Conservation (phyloP, 1,140 invertebrate genomes). For the Aphaenogaster ashmeadi region DNA sequence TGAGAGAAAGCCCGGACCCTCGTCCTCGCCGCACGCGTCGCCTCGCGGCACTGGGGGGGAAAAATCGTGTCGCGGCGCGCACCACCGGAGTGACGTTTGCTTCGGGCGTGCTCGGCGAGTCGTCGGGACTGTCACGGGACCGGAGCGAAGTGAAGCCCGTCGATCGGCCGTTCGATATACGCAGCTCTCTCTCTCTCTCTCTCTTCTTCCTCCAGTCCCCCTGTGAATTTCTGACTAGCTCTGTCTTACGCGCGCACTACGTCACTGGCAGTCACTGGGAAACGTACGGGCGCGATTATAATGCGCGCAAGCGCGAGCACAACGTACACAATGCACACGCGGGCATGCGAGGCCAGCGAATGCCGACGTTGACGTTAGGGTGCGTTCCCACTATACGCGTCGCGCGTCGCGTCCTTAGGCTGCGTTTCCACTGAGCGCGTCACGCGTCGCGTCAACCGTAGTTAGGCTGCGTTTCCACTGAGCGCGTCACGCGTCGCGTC, state of each 20-base stretch:
- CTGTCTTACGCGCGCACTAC: background rate
- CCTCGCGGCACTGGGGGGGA: background rate
- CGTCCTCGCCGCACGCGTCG: background rate
- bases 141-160: background rate
- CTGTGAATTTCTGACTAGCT: too few relatives aligned
- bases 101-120: background rate
- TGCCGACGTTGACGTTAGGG: background rate
- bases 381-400: too few relatives aligned
- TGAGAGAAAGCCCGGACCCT: background rate
- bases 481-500: too few relatives aligned
- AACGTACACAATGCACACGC: background rate
- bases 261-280: conserved; percentile 8
- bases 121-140: background rate
- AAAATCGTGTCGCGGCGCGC: background rate
- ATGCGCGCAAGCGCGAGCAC: conserved; percentile 29
- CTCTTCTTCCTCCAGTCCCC: too few relatives aligned
- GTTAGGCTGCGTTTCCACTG: too few relatives aligned
- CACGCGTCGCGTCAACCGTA: too few relatives aligned
- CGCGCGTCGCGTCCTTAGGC: too few relatives aligned
- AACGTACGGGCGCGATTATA: background rate
- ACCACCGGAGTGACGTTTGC: conserved; percentile 24
- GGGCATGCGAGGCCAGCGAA: background rate
- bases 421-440: too few relatives aligned
- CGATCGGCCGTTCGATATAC: background rate
- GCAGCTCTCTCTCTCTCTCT: background rate